These are phyloP conservation scores for Drosophila asahinai DNA, from an alignment of 1,140 invertebrate genomes.

Conservation along the genomic window DNA sequence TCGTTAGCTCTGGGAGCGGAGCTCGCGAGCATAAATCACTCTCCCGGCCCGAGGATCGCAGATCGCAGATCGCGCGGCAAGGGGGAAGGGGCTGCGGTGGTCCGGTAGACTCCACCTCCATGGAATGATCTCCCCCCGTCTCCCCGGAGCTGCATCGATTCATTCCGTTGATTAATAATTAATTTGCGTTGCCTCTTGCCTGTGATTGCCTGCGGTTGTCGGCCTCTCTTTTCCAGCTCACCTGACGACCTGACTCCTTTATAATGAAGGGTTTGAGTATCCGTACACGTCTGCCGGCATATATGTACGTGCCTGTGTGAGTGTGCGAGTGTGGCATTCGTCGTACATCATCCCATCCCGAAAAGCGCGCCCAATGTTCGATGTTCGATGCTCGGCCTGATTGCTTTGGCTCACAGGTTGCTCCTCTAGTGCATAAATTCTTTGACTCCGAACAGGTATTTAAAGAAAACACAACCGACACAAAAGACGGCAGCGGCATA, in stretches of 20 bases:
- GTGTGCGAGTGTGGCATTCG: conserved; percentile 63
- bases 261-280: conserved; percentile 77
- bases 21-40: conserved; percentile 75
- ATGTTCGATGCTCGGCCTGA: conserved; percentile 52
- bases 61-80: conserved; percentile 32
- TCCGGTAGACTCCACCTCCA: conserved; percentile 42
- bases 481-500: conserved; percentile 58
- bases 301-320: neutral
- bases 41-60: conserved; percentile 51
- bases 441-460: conserved; percentile 65
- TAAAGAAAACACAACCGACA: conserved; percentile 46
- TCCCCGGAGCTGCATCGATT: conserved; percentile 34
- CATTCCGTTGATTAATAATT: conserved; percentile 84
- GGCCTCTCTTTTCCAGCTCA: conserved; percentile 48
- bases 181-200: conserved; percentile 78
- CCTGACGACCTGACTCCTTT: conserved; percentile 79
- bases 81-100: conserved; percentile 20
- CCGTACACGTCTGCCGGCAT: conserved; percentile 5
- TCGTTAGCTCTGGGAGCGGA: conserved; percentile 76
- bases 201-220: conserved; percentile 55
- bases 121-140: conserved; percentile 10
- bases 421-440: conserved; percentile 70
- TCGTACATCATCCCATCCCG: conserved; percentile 76
- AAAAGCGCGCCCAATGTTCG: conserved; percentile 58
- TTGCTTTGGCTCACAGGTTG: conserved; percentile 76